These are phyloP conservation scores for Hydra vulgaris DNA, from an alignment of 30 jellyfish, hydroid and myxozoan species.

Conservation along the genomic window DNA sequence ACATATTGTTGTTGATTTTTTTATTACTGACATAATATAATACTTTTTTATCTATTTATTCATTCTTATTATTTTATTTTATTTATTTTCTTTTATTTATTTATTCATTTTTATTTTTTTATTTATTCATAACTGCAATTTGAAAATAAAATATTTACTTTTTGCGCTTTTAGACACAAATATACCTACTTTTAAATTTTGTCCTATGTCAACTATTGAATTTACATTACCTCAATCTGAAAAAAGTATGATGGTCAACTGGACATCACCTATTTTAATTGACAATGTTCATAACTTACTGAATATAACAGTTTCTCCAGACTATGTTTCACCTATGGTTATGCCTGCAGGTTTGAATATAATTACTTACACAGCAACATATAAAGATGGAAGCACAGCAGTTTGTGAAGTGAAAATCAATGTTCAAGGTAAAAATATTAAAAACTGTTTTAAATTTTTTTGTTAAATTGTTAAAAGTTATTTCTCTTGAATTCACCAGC, in stretches of 20 bases:
- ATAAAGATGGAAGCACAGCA: conserved; percentile 43
- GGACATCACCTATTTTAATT: conserved; percentile 57
- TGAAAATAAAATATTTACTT: no score
- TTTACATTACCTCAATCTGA: conserved; percentile 46
- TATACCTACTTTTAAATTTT: neutral
- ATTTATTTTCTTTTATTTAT: no score
- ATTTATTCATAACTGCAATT: no score
- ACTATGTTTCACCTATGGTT: conserved; percentile 27
- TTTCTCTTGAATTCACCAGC: no score
- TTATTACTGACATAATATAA: no score
- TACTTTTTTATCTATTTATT: no score
- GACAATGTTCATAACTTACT: conserved; percentile 68
- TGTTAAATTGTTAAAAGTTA: neutral
- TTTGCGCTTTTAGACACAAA: conserved; percentile 1
- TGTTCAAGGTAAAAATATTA: conserved; percentile 38
- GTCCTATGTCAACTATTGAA: conserved; percentile 5
- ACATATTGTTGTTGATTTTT: no score
- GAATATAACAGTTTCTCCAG: conserved; percentile 30
- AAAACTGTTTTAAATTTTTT: neutral
- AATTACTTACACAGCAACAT: conserved; percentile 49
- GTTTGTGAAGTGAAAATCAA: conserved; percentile 30
- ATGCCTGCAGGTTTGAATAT: conserved; percentile 23
- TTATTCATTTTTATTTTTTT: no score
- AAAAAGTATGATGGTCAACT: conserved; percentile 21
- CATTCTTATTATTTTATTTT: no score